These are phyloP conservation scores for Melinaea marsaeus DNA, from an alignment of 2,888 invertebrate genomes.

Conservation along the genomic window DNA sequence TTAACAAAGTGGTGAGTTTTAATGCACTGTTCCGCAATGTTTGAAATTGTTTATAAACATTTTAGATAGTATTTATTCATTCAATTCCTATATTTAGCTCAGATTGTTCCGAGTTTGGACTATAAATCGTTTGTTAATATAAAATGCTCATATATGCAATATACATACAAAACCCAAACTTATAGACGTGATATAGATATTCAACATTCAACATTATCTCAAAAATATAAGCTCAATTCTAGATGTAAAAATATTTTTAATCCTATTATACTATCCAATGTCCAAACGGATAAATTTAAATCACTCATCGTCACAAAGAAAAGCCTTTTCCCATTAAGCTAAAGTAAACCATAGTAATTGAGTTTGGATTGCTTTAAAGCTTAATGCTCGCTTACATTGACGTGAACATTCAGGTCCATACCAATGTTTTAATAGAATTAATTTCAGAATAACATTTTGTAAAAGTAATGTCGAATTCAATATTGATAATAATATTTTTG, in stretches of 20 bases:
- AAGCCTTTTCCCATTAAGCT: conserved; percentile 64
- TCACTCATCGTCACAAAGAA: conserved; percentile 55
- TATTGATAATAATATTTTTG: neutral
- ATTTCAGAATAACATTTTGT: conserved; percentile 13
- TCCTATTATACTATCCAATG: conserved; percentile 31
- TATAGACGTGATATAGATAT: too few relatives aligned
- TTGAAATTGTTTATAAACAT: too few relatives aligned
- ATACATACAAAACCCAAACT: too few relatives aligned
- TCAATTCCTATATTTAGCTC: too few relatives aligned
- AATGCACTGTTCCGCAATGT: too few relatives aligned
- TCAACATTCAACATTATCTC: too few relatives aligned
- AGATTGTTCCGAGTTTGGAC: too few relatives aligned
- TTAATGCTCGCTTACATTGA: conserved; percentile 56
- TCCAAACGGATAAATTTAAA: conserved; percentile 59
- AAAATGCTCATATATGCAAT: too few relatives aligned
- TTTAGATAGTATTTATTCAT: too few relatives aligned
- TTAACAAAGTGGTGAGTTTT: too few relatives aligned
- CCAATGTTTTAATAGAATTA: conserved; percentile 49
- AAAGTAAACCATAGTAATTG: conserved; percentile 71
- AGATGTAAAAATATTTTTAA: neutral
- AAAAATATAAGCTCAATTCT: too few relatives aligned
- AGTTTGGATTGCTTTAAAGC: conserved; percentile 73
- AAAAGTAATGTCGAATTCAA: neutral
- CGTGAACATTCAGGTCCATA: conserved; percentile 48
- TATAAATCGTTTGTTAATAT: too few relatives aligned